A percentile compares a stretch with the other conserved stretches of the same genome.
Evolutionary conservation across 2,797 vertebrate species (phyloP).

Genomic region (Kryptopterus vitreolus): DNA sequence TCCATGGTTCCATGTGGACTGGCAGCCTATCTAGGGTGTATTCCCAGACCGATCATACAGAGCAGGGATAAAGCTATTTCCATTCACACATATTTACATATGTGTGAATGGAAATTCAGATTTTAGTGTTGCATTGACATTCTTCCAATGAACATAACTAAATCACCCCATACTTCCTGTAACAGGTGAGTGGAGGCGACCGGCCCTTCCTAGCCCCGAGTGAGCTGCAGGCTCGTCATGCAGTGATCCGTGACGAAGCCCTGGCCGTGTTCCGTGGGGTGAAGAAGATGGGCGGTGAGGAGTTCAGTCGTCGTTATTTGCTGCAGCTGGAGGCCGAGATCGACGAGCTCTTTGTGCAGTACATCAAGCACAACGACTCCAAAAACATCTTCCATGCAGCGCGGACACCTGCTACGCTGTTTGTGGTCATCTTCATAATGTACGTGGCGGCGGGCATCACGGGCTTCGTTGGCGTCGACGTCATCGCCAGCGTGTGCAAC

Average conservation of each 20-base stretch:
- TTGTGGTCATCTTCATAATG: constrained; percentile 98
- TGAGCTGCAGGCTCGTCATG: constrained; percentile 87
- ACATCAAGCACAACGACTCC: constrained; percentile 99
- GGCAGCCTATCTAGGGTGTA: neutral
- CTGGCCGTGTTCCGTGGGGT: constrained; percentile 88
- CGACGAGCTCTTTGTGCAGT: constrained; percentile 95
- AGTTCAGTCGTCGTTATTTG: constrained; percentile 96
- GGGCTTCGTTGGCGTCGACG: constrained; percentile 94
- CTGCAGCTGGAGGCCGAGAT: constrained; percentile 92
- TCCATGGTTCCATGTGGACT: neutral
- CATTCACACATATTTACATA: too few relatives aligned
- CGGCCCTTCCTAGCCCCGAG: constrained; percentile 92
- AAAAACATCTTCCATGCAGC: constrained; percentile 99
- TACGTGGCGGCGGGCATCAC: constrained; percentile 95
- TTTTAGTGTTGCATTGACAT: neutral
- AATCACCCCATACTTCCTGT: neutral
- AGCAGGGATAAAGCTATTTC: neutral
- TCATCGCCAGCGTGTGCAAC: constrained; percentile 97
- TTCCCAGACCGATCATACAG: too few relatives aligned
- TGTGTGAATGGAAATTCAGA: neutral
- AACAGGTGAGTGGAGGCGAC: constrained; percentile 91
- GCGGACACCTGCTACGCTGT: constrained; percentile 95
- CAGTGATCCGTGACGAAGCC: constrained; percentile 84
- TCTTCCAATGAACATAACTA: neutral
- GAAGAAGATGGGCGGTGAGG: constrained; percentile 99